These are phyloP conservation scores for Drosophila albomicans DNA, from an alignment of 1,140 invertebrate genomes.

Conservation along the genomic window DNA sequence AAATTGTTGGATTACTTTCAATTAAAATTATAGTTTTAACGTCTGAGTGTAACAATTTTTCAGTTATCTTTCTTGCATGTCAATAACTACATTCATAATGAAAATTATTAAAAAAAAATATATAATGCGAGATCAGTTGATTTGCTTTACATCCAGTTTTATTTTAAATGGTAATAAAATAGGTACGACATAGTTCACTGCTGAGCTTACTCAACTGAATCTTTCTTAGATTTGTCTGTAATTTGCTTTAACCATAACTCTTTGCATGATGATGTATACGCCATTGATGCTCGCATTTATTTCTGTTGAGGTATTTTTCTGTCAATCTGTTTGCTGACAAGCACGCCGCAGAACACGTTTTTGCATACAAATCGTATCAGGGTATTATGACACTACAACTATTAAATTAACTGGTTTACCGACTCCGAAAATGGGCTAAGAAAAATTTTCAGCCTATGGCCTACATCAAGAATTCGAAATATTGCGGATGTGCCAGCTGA, in stretches of 20 bases:
- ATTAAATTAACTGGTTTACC: slow-evolving; percentile 45
- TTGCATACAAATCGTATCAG: slow-evolving; percentile 59
- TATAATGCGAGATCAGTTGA: too few species aligned
- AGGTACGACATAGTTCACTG: too few species aligned
- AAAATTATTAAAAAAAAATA: too few species aligned
- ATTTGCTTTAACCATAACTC: not conserved
- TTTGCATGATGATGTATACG: slow-evolving; percentile 63
- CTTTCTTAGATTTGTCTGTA: not conserved
- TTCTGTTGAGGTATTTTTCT: not conserved
- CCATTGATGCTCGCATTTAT: slow-evolving; percentile 46
- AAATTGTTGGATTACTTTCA: too few species aligned
- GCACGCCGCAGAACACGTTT: slow-evolving; percentile 65
- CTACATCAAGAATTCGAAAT: not conserved
- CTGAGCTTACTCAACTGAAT: too few species aligned
- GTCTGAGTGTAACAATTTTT: too few species aligned
- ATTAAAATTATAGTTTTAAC: too few species aligned
- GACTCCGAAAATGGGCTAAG: not conserved
- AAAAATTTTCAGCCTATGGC: not conserved
- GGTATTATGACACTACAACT: not conserved
- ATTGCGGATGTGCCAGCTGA: too few species aligned
- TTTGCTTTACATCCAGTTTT: too few species aligned
- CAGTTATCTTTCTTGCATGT: too few species aligned
- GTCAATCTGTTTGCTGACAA: slow-evolving; percentile 37
- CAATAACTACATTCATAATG: too few species aligned
- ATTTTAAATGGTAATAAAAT: too few species aligned